These are phyloP conservation scores for Julus scanicus DNA, from an alignment of 2,888 invertebrate genomes.

Conservation along the genomic window DNA sequence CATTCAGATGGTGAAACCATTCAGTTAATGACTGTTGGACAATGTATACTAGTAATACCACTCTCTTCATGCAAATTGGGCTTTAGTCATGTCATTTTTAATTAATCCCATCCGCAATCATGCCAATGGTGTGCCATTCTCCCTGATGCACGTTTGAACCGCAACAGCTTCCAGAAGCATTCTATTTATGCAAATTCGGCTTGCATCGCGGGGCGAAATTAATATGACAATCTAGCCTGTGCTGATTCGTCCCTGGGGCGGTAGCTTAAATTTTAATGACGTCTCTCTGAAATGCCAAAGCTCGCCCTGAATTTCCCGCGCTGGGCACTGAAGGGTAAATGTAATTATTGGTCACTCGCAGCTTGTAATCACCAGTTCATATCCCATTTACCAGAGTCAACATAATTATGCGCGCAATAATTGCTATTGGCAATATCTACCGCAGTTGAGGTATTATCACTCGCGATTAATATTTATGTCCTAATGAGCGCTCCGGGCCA, in stretches of 20 bases:
- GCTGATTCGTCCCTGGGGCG: conserved; percentile 19
- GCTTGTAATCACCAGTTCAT: conserved; percentile 1
- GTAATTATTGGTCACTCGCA: conserved; percentile 9
- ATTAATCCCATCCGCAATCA: too few species aligned
- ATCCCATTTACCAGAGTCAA: conserved; percentile 11
- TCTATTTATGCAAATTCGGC: not conserved
- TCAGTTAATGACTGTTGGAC: too few species aligned
- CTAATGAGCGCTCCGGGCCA: not conserved
- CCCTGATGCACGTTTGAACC: not conserved
- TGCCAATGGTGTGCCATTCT: not conserved
- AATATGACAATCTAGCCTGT: not conserved
- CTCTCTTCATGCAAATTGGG: too few species aligned
- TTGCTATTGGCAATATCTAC: conserved; percentile 3
- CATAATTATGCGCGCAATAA: not conserved
- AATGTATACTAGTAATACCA: too few species aligned
- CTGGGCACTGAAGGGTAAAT: not conserved
- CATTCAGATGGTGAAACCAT: too few species aligned
- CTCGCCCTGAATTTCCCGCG: not conserved
- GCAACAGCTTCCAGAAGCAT: not conserved
- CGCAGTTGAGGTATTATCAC: not conserved
- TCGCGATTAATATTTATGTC: not conserved
- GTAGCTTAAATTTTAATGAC: not conserved
- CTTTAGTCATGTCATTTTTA: too few species aligned
- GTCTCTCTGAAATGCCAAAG: not conserved
- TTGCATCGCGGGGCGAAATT: not conserved